These are phyloP conservation scores for Monochamus saltuarius DNA, from an alignment of 1,140 invertebrate genomes.

Conservation along the genomic window DNA sequence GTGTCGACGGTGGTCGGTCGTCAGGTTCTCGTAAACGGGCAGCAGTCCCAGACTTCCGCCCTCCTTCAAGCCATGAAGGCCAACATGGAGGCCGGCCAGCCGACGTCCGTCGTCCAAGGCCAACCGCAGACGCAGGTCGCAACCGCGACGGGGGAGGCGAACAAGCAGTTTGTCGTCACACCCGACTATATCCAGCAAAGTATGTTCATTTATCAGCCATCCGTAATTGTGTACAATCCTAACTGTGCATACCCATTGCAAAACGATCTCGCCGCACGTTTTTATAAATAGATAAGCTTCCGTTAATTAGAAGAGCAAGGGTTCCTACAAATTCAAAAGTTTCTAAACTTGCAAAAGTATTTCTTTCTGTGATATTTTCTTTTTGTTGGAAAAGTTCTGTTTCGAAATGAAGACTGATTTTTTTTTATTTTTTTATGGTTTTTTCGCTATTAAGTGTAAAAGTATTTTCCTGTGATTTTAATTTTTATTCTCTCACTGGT, in stretches of 20 bases:
- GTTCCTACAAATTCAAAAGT: constrained; percentile 33
- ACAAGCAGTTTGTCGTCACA: constrained; percentile 80
- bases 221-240: constrained; percentile 51
- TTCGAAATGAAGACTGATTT: constrained; percentile 24
- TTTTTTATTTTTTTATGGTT: constrained; percentile 20
- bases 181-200: constrained; percentile 88
- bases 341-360: constrained; percentile 29
- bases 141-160: constrained; percentile 51
- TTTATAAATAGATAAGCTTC: constrained; percentile 16
- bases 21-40: constrained; percentile 48
- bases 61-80: constrained; percentile 47
- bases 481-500: background rate
- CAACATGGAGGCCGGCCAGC: constrained; percentile 36
- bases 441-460: constrained; percentile 6
- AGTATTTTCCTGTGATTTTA: background rate
- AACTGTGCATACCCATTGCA: constrained; percentile 52
- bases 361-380: constrained; percentile 34
- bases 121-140: constrained; percentile 46
- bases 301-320: constrained; percentile 34
- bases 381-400: constrained; percentile 5
- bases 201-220: constrained; percentile 59
- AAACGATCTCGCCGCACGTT: constrained; percentile 40
- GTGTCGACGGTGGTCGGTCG: constrained; percentile 25
- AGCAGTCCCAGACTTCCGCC: constrained; percentile 44
- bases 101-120: constrained; percentile 11